A percentile compares a stretch with the other conserved stretches of the same genome.
Conservation (phyloP, 37 sponge, comb jelly and placozoan species). For the Ianthella basta region DNA sequence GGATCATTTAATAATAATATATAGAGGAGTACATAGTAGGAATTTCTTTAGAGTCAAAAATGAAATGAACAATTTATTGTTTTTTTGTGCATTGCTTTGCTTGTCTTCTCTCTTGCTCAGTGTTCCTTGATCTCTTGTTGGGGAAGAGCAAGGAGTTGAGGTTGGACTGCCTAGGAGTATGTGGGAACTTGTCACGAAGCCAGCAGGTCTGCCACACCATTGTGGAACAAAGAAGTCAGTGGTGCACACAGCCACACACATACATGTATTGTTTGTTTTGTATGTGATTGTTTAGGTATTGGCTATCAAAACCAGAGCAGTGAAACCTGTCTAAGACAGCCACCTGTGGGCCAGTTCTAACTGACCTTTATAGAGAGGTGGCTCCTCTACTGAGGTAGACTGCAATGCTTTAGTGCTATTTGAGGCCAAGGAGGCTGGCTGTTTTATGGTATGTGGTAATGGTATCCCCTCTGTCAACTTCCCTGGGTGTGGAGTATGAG, state of each 20-base stretch:
- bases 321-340: no score
- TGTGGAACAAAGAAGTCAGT: slow-evolving; percentile 49
- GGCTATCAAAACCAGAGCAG: no score
- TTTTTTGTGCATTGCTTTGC: neutral
- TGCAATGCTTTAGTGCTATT: no score
- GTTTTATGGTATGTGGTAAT: no score
- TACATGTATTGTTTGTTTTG: neutral
- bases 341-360: no score
- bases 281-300: no score
- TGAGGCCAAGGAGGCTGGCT: no score
- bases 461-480: no score
- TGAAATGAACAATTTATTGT: neutral
- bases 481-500: no score
- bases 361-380: no score
- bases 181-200: slow-evolving; percentile 79
- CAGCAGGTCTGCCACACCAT: slow-evolving; percentile 54
- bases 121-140: slow-evolving; percentile 63
- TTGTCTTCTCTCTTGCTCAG: slow-evolving; percentile 21
- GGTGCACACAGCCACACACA: neutral
- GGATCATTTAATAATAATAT: neutral
- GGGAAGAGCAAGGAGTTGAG: slow-evolving; percentile 46
- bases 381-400: no score
- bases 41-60: neutral
- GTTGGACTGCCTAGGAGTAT: slow-evolving; percentile 68
- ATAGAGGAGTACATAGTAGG: neutral